Conservation (phyloP, 92 coral and sea anemone species). For the Porites evermanni region DNA sequence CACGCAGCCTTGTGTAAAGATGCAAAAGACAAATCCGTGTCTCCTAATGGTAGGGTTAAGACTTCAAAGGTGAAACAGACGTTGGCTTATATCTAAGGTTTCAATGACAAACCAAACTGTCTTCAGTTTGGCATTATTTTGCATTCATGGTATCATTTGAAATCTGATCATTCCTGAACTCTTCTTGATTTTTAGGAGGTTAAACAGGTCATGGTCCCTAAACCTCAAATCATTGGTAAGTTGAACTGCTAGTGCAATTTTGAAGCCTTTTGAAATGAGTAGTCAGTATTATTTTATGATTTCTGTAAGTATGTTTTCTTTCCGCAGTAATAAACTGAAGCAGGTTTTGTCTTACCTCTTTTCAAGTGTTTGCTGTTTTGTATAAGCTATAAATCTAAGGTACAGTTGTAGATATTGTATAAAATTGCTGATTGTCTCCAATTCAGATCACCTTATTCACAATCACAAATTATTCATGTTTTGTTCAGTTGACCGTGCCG, state of each 20-base stretch:
- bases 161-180: not conserved
- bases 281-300: no score
- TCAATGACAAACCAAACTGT: no score
- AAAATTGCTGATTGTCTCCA: not conserved
- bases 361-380: no score
- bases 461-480: not conserved
- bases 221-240: slow-evolving; percentile 94
- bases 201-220: slow-evolving; percentile 94
- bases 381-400: not conserved
- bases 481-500: slow-evolving; percentile 91
- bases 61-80: no score
- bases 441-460: not conserved
- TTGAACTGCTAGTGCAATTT: not conserved
- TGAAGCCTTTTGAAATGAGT: not conserved
- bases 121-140: no score
- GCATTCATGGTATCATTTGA: not conserved
- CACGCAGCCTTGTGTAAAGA: no score
- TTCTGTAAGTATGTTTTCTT: not conserved
- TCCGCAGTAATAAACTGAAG: not conserved
- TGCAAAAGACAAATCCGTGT: no score
- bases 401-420: no score
- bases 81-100: no score
- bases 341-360: not conserved
- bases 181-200: slow-evolving; percentile 69
- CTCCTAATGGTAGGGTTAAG: no score